A percentile compares a stretch with the other conserved stretches of the same genome.
These are phyloP conservation scores for Drosophila neocordata DNA, from an alignment of 1,140 invertebrate genomes.

Conservation along the genomic window DNA sequence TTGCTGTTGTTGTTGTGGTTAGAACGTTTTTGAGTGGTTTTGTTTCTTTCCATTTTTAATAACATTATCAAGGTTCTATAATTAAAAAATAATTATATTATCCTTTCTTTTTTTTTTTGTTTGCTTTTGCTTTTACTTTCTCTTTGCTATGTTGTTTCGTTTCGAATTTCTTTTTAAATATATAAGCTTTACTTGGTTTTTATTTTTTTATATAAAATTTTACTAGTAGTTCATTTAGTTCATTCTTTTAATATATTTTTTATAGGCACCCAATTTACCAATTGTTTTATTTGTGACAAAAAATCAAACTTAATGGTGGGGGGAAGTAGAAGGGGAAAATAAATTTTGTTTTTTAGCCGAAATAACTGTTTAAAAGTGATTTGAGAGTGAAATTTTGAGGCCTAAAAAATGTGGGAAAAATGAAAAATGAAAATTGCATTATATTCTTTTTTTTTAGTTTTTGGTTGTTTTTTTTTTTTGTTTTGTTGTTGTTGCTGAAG, in stretches of 20 bases:
- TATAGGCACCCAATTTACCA: slow-evolving; percentile 83
- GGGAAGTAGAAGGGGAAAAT: neutral
- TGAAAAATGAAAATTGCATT: slow-evolving; percentile 23
- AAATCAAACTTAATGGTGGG: slow-evolving; percentile 23
- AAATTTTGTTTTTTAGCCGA: slow-evolving; percentile 21
- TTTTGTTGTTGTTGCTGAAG: slow-evolving; percentile 16
- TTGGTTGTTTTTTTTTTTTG: slow-evolving; percentile 26
- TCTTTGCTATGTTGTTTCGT: slow-evolving; percentile 55
- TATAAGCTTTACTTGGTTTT: slow-evolving; percentile 50
- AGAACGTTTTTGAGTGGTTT: slow-evolving; percentile 83
- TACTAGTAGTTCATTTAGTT: slow-evolving; percentile 78
- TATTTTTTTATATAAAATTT: slow-evolving; percentile 81
- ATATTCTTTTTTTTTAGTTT: slow-evolving; percentile 22
- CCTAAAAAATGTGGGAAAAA: slow-evolving; percentile 34
- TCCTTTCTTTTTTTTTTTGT: slow-evolving; percentile 56
- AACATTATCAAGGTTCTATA: slow-evolving; percentile 55
- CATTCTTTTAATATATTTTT: slow-evolving; percentile 68
- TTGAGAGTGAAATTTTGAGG: slow-evolving; percentile 45
- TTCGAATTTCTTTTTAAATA: slow-evolving; percentile 55
- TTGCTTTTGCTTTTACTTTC: slow-evolving; percentile 51
- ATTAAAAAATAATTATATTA: slow-evolving; percentile 60
- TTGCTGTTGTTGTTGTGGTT: slow-evolving; percentile 53
- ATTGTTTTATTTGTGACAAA: slow-evolving; percentile 67
- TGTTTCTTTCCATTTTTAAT: slow-evolving; percentile 28
- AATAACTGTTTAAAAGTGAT: slow-evolving; percentile 33